These are phyloP conservation scores for Mormoops blainvillei DNA, from an alignment of 2,113 vertebrate species.

Conservation along the genomic window DNA sequence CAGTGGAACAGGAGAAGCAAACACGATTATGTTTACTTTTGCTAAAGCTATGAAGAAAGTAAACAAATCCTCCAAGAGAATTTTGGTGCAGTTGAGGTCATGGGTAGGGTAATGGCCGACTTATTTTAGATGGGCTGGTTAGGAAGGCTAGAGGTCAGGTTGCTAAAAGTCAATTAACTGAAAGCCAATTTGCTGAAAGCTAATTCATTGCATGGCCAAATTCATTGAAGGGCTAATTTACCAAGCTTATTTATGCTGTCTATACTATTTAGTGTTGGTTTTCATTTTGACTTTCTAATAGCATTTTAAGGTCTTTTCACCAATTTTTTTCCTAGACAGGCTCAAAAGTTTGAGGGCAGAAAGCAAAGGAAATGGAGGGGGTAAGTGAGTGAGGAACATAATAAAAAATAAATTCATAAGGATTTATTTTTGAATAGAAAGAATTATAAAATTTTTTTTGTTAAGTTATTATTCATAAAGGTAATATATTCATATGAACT, in stretches of 20 bases:
- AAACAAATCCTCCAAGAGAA: not conserved
- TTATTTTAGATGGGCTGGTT: constrained; percentile 11
- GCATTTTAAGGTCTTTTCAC: constrained; percentile 27
- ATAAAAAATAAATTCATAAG: constrained; percentile 16
- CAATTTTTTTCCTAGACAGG: not conserved
- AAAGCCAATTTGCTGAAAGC: constrained; percentile 35
- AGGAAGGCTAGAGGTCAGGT: not conserved
- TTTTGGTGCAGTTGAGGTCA: constrained; percentile 24
- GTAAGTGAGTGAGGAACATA: not conserved
- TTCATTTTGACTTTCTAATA: constrained; percentile 53
- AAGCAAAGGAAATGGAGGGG: not conserved
- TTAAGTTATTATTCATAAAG: constrained; percentile 53
- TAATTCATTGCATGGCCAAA: constrained; percentile 1
- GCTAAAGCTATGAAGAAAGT: constrained; percentile 4
- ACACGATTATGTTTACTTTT: not conserved
- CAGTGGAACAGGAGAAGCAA: not conserved
- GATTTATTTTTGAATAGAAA: constrained; percentile 11
- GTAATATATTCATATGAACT: constrained; percentile 58
- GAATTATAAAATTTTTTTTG: constrained; percentile 59
- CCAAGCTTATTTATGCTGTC: constrained; percentile 35
- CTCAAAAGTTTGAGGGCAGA: not conserved
- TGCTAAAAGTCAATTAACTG: constrained; percentile 32
- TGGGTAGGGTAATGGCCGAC: not conserved
- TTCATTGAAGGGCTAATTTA: not conserved
- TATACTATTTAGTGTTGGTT: constrained; percentile 35